Evolutionary conservation across 2,797 vertebrate species (phyloP), one percentile per base, ranked within the genome.

Genomic region (Lepilemur septentrionalis): DNA sequence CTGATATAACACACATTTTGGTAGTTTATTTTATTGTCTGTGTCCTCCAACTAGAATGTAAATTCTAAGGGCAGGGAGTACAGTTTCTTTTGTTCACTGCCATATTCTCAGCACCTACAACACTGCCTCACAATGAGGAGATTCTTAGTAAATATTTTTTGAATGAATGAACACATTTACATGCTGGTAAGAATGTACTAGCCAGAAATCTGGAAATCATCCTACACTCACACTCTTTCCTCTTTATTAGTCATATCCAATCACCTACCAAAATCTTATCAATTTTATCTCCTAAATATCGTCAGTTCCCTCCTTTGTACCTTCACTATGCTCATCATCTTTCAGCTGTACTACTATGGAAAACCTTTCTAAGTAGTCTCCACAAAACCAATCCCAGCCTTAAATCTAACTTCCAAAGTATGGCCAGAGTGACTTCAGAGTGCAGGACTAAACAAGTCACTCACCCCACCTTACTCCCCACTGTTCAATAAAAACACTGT

Each of bases 141-240:
- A 90, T 32, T 80, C 4, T 95, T 12, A 8, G 52, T 55, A 55
- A 76, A 52, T 52, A 91, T 52, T 52, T 69, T 63, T 15, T 79
- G 22, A 63, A 92, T 63, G 85, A 79, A 96, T 23, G 7, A 59
- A 92, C 28, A 38, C 17, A 10, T 85, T 65, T 65, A 85, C 15
- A 84, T 69, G 75, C 22, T 89, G 48, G 43, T 79, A 91, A 91
- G 11, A 87, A 78, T 41, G 32, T 75, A 57, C 20, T 78, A 73
- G 43, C 57, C 80, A 91, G 59, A 85, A 96, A 91, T 87, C 9
- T 92, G n/a, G 11, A 83, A 93, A 70, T 65, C 50, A 67, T 79
- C 13, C 76, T 38, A 84, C 12, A 75, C n/a, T 79, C 50, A 78
- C 3, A 78, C 13, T 89, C n/a, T 79, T 94, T 72, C 63, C 18